Evolutionary conservation across 2,888 invertebrate species (phyloP).

Genomic region (Lasius platythorax): DNA sequence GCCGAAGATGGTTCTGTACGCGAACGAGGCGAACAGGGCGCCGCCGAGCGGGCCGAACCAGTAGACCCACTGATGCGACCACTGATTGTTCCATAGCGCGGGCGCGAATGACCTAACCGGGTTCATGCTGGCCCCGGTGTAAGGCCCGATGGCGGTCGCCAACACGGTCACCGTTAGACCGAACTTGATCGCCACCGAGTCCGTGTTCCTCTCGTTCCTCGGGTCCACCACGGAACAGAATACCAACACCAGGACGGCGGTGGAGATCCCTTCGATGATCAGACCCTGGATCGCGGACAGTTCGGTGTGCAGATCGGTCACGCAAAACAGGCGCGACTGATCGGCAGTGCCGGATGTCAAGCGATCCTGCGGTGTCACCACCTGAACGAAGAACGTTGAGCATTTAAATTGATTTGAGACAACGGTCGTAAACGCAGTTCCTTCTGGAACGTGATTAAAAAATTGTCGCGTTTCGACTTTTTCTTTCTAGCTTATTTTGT

Average conservation of each 20-base stretch:
- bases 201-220: slow-evolving; percentile 83
- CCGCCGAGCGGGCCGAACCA: slow-evolving; percentile 84
- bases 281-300: slow-evolving; percentile 82
- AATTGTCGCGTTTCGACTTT: background rate
- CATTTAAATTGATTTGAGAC: background rate
- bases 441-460: slow-evolving; percentile 10
- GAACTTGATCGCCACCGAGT: slow-evolving; percentile 85
- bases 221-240: slow-evolving; percentile 85
- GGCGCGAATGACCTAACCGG: slow-evolving; percentile 87
- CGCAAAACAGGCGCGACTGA: slow-evolving; percentile 78
- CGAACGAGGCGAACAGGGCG: slow-evolving; percentile 77
- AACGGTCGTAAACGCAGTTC: background rate
- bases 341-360: slow-evolving; percentile 53
- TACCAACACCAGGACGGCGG: slow-evolving; percentile 83
- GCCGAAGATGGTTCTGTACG: slow-evolving; percentile 79
- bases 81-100: slow-evolving; percentile 84
- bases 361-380: slow-evolving; percentile 77
- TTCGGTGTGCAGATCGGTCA: slow-evolving; percentile 78
- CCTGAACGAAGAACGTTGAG: slow-evolving; percentile 67
- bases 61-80: slow-evolving; percentile 84
- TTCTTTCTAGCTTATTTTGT: background rate
- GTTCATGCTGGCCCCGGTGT: slow-evolving; percentile 91
- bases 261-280: slow-evolving; percentile 83
- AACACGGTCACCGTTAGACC: slow-evolving; percentile 84
- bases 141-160: slow-evolving; percentile 85